A percentile compares a stretch with the other conserved stretches of the same genome.
phyloP scores from a whole-genome alignment of 2,888 invertebrate species.

The Mamestra brassicae region DNA sequence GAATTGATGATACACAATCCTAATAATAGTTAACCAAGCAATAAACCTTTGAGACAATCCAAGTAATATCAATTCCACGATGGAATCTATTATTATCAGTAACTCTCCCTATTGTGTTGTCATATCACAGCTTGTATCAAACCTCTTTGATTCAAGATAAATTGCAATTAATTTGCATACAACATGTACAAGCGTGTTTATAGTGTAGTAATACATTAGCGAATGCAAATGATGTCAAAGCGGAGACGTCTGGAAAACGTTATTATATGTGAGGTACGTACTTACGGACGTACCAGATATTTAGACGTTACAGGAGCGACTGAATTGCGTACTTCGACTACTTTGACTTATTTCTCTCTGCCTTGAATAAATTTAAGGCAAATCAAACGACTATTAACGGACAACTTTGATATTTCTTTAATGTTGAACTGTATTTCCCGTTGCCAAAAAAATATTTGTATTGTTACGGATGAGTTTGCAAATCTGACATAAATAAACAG shows the following conservation, averaged over 20 bases:
- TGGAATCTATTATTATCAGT: neutral
- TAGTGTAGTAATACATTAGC: slow-evolving; percentile 69
- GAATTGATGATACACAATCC: neutral
- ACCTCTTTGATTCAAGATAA: slow-evolving; percentile 57
- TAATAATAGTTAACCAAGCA: slow-evolving; percentile 8
- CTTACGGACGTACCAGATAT: slow-evolving; percentile 45
- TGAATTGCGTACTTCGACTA: slow-evolving; percentile 63
- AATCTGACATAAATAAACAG: no score
- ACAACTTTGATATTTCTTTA: slow-evolving; percentile 8
- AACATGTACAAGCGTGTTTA: slow-evolving; percentile 29
- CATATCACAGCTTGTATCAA: slow-evolving; percentile 15
- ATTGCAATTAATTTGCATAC: slow-evolving; percentile 68
- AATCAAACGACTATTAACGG: slow-evolving; percentile 47
- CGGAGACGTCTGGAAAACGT: slow-evolving; percentile 68
- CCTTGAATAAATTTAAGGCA: slow-evolving; percentile 64
- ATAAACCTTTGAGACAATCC: slow-evolving; percentile 27
- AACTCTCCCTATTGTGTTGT: slow-evolving; percentile 30
- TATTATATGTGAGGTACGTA: slow-evolving; percentile 36
- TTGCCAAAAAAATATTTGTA: neutral
- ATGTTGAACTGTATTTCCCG: slow-evolving; percentile 4
- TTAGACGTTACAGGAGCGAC: slow-evolving; percentile 66
- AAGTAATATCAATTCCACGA: slow-evolving; percentile 13
- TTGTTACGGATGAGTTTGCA: no score
- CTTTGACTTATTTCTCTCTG: slow-evolving; percentile 71
- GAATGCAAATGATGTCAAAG: slow-evolving; percentile 79